Percentiles rank a stretch among this genome's conserved stretches.
Evolutionary conservation across 1,140 invertebrate genomes (phyloP).

Genomic region (Choristoneura fumiferana): DNA sequence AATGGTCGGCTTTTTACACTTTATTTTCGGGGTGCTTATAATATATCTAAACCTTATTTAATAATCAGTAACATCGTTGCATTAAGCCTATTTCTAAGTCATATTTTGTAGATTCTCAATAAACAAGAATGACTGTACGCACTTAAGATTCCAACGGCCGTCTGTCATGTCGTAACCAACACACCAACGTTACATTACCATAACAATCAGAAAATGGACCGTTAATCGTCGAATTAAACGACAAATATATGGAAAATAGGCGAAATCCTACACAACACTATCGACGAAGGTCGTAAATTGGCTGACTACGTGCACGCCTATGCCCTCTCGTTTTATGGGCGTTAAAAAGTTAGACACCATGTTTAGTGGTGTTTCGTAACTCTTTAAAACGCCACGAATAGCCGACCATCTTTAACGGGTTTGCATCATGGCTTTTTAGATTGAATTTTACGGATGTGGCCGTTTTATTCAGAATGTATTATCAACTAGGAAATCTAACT

Average conservation of each 20-base stretch:
- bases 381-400: not conserved
- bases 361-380: not conserved
- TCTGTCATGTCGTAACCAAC: slow-evolving; percentile 7
- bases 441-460: no score
- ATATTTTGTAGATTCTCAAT: no score
- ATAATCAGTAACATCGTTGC: no score
- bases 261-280: slow-evolving; percentile 7
- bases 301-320: not conserved
- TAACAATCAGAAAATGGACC: slow-evolving; percentile 8
- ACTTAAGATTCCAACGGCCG: not conserved
- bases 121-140: not conserved
- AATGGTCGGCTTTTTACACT: no score
- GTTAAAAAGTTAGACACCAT: slow-evolving; percentile 14
- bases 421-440: no score
- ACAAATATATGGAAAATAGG: slow-evolving; percentile 17
- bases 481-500: no score
- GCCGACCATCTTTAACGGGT: no score
- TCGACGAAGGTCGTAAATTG: not conserved
- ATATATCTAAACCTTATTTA: no score
- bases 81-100: no score
- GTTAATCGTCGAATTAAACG: slow-evolving; percentile 16
- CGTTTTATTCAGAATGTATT: no score
- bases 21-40: no score
- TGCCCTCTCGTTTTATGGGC: slow-evolving; percentile 7
- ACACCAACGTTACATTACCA: slow-evolving; percentile 2